Conservation (phyloP, 2,888 invertebrate genomes). For the Drosophila neotestacea region DNA sequence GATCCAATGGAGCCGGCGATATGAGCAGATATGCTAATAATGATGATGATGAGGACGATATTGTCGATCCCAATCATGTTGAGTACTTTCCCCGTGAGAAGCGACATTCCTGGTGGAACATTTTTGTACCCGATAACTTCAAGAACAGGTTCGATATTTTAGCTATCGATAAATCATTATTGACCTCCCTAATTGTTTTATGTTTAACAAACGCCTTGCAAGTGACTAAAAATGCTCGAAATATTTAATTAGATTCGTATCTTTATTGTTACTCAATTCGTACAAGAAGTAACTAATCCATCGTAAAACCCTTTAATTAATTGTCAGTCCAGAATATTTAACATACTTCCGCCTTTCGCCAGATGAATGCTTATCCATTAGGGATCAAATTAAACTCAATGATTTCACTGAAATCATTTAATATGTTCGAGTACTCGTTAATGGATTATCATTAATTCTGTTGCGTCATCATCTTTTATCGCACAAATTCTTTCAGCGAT, state of each 20-base stretch:
- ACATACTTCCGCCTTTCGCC: slow-evolving; percentile 2
- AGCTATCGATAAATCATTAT: slow-evolving; percentile 26
- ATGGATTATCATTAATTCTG: slow-evolving; percentile 38
- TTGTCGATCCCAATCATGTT: slow-evolving; percentile 75
- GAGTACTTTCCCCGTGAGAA: slow-evolving; percentile 87
- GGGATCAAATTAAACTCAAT: slow-evolving; percentile 27
- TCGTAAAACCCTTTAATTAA: slow-evolving; percentile 23
- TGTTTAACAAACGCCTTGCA: slow-evolving; percentile 68
- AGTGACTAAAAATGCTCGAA: slow-evolving; percentile 51
- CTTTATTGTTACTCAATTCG: not conserved
- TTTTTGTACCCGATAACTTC: slow-evolving; percentile 91
- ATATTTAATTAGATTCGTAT: slow-evolving; percentile 13
- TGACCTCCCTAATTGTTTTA: slow-evolving; percentile 14
- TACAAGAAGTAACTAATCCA: slow-evolving; percentile 45
- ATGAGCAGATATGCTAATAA: slow-evolving; percentile 57
- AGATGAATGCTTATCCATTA: slow-evolving; percentile 7
- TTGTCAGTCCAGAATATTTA: slow-evolving; percentile 1
- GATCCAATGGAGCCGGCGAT: slow-evolving; percentile 64
- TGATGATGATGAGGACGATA: slow-evolving; percentile 70
- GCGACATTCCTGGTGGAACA: slow-evolving; percentile 95
- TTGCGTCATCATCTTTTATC: slow-evolving; percentile 39
- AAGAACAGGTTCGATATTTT: slow-evolving; percentile 87
- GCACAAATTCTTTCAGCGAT: slow-evolving; percentile 39
- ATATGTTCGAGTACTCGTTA: slow-evolving; percentile 21
- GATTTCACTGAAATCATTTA: slow-evolving; percentile 29